phyloP scores from a whole-genome alignment of 2,113 vertebrate species.

The Ciconia maguari region DNA sequence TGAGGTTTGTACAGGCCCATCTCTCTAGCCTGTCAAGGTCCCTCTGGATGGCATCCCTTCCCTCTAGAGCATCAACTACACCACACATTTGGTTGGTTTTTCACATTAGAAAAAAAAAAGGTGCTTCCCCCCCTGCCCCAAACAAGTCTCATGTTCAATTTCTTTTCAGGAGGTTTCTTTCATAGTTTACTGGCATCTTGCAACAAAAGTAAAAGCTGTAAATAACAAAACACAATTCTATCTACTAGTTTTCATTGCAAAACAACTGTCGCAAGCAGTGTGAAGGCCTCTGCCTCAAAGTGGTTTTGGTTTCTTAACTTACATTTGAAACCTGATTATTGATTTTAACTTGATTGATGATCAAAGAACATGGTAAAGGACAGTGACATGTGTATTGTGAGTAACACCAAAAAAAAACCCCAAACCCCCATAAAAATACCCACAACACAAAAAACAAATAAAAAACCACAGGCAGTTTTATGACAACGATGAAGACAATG shows the following conservation, averaged over 20 bases:
- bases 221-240: background rate
- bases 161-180: background rate
- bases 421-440: background rate
- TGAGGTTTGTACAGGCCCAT: background rate
- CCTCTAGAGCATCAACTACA: background rate
- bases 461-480: background rate
- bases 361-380: background rate
- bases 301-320: background rate
- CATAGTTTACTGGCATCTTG: background rate
- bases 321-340: background rate
- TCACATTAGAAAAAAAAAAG: background rate
- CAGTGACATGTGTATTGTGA: background rate
- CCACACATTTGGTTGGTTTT: background rate
- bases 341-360: background rate
- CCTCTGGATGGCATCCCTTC: background rate
- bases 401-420: background rate
- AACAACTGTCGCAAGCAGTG: background rate
- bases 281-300: background rate
- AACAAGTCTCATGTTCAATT: background rate
- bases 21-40: background rate
- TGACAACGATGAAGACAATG: background rate
- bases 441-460: background rate
- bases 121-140: no score
- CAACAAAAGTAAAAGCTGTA: background rate
- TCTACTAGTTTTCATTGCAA: no score